A percentile compares a stretch with the other conserved stretches of the same genome.
Conservation (phyloP, 2,113 vertebrate species). For the Porphyrio hochstetteri region DNA sequence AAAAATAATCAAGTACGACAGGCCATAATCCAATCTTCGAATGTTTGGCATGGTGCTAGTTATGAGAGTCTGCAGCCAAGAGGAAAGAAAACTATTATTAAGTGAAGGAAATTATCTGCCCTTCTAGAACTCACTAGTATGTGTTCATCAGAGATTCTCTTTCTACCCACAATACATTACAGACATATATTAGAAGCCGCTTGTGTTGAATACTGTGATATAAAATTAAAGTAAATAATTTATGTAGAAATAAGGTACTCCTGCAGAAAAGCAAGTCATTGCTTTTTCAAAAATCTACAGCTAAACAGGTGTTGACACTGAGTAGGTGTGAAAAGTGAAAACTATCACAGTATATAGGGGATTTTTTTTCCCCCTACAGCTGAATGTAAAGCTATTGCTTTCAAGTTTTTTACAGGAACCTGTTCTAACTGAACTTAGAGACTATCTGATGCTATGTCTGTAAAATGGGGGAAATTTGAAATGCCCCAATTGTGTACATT, state of each 20-base stretch:
- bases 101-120: slow-evolving; percentile 78
- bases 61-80: slow-evolving; percentile 79
- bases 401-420: background rate
- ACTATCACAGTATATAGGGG: background rate
- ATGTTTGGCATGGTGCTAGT: slow-evolving; percentile 81
- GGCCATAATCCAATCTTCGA: slow-evolving; percentile 83
- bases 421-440: background rate
- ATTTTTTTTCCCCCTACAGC: background rate
- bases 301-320: slow-evolving; percentile 31
- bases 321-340: slow-evolving; percentile 38
- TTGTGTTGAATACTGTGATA: slow-evolving; percentile 43
- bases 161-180: background rate
- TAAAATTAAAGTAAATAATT: slow-evolving; percentile 43
- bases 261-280: background rate
- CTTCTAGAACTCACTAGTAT: slow-evolving; percentile 65
- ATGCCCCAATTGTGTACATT: background rate
- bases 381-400: background rate
- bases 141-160: slow-evolving; percentile 58
- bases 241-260: slow-evolving; percentile 15
- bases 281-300: slow-evolving; percentile 1
- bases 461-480: background rate
- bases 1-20: slow-evolving; percentile 87
- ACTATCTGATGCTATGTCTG: background rate
- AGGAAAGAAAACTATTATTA: slow-evolving; percentile 83
- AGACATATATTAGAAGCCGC: background rate